Conservation (phyloP, 2,113 vertebrate genomes). For the Dryoscopus gambensis region DNA sequence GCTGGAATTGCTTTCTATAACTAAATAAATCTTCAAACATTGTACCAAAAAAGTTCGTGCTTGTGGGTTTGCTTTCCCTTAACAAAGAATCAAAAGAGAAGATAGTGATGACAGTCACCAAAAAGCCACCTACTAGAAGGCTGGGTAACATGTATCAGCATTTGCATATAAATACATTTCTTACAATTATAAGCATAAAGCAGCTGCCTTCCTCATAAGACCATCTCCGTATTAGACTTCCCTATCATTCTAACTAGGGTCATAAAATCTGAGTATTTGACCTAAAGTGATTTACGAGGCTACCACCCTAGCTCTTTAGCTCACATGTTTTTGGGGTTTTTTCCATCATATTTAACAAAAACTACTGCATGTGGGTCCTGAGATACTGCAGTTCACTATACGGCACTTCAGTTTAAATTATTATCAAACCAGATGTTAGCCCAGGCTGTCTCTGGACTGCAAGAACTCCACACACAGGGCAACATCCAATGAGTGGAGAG, state of each 20-base stretch:
- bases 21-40: background rate
- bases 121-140: slow-evolving; percentile 23
- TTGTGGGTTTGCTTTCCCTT: slow-evolving; percentile 44
- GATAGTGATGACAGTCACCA: slow-evolving; percentile 37
- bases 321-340: background rate
- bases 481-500: background rate
- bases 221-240: background rate
- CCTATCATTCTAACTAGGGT: background rate
- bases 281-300: background rate
- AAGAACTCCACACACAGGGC: background rate
- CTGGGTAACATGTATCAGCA: background rate
- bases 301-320: background rate
- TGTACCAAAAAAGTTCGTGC: slow-evolving; percentile 10
- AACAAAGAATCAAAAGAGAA: slow-evolving; percentile 21
- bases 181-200: background rate
- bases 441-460: background rate
- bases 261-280: background rate
- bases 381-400: background rate
- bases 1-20: slow-evolving; percentile 9
- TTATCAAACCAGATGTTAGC: background rate
- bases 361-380: background rate
- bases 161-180: background rate
- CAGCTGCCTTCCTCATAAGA: background rate
- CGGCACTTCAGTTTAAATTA: background rate
- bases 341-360: background rate